Base-by-base conservation (phyloP, 2,888 invertebrate species). In the Pasiphila rectangulata region DNA sequence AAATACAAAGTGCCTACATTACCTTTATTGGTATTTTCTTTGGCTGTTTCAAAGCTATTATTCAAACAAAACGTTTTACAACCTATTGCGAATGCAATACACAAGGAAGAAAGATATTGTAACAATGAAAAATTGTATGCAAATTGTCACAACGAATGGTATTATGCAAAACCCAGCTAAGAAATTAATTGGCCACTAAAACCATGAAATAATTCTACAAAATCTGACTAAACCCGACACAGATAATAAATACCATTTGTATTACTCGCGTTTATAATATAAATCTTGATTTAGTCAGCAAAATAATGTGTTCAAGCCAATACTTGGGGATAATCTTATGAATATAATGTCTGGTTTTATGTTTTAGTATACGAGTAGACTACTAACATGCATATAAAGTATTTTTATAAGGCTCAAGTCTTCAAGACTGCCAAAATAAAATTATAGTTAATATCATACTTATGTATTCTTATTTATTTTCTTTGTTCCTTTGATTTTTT, bases 91-190 rank as follows among this genome's bases (percentile, higher is more conserved):
- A 32, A 32, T 29, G 19, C 1, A 37, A 47, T 47, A 38, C 10
- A 24, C 61, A 46, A 58, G 57, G 50, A 64, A n/a, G n/a, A 69
- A 64, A 64, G 54, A 51, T 68, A 67, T 58, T 52, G 62, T 62
- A 66, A 63, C 64, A 68, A 65, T 69, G 65, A 75, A 76, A 79
- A 79, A 77, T 64, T 67, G 69, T 76, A 81, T 79, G 81, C 66
- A 75, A 80, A 83, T 79, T 56, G 50, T 46, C 32, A 15, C 50
- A 54, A 32, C 39, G 69, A 64, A 72, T 17, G 61, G 52, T 29
- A 4, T 59, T 56, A 73, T 71, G 64, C 64, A 58, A 46, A 29
- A 62, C 12, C 46, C 4, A 13, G 19, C 41, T 41, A 50, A 27
- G 17, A 27, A 25, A 13, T 38, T 12, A 19, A 42, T 20, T 32